phyloP scores from a whole-genome alignment of 2,888 invertebrate genomes.

The Tetranychus piercei region DNA sequence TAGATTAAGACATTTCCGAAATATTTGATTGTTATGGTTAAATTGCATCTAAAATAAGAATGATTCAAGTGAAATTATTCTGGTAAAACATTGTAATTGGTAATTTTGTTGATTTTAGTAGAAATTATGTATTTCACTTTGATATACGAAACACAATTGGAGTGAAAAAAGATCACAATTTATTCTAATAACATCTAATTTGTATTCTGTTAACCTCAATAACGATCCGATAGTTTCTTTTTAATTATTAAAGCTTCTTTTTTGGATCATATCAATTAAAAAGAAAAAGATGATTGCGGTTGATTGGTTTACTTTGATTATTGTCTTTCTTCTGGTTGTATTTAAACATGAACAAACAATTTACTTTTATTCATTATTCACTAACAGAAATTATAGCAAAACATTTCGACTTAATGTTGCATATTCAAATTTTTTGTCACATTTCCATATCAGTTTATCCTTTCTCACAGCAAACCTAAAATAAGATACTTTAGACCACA shows the following conservation, averaged over 20 bases:
- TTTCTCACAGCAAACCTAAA: not conserved
- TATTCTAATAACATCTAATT: not conserved
- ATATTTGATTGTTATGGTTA: no score
- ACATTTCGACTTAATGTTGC: not conserved
- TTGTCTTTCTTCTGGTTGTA: not conserved
- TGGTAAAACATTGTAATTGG: not conserved
- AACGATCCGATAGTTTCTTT: not conserved
- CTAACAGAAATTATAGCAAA: not conserved
- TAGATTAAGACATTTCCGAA: no score
- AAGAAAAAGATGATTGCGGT: not conserved
- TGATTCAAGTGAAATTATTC: not conserved
- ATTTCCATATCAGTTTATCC: no score
- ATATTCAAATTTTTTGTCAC: not conserved
- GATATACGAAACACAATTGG: not conserved
- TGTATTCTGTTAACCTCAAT: constrained; percentile 1
- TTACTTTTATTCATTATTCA: not conserved
- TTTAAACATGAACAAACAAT: not conserved
- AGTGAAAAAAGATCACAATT: not conserved
- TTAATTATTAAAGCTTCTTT: not conserved
- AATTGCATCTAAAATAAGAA: no score
- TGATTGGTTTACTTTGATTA: not conserved
- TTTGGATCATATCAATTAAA: not conserved
- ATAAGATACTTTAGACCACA: not conserved
- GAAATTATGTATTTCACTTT: not conserved
- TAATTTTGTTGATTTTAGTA: not conserved